Evolutionary conservation across 2,888 invertebrate species (phyloP).

Genomic region (Lydus trimaculatus): DNA sequence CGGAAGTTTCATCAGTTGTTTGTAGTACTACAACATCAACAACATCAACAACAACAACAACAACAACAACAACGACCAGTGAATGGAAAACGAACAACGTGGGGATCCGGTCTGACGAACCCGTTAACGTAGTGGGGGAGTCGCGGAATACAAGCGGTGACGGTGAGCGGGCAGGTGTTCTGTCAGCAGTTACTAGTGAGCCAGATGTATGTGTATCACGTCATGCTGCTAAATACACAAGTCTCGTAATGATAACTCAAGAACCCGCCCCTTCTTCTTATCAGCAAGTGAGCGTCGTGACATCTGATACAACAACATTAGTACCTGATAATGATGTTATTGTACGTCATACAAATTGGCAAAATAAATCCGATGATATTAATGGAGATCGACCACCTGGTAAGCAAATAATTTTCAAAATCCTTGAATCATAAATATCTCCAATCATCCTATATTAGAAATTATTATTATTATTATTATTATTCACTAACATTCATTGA

Average conservation of each 20-base stretch:
- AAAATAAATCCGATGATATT: slow-evolving; percentile 54
- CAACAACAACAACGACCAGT: slow-evolving; percentile 31
- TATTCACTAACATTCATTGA: not conserved
- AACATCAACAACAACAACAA: slow-evolving; percentile 11
- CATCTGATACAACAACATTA: slow-evolving; percentile 77
- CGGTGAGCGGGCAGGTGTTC: slow-evolving; percentile 62
- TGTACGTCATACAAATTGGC: slow-evolving; percentile 72
- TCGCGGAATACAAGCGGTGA: slow-evolving; percentile 45
- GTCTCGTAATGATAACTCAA: slow-evolving; percentile 91
- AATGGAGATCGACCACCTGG: slow-evolving; percentile 28
- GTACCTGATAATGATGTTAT: slow-evolving; percentile 67
- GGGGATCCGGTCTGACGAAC: slow-evolving; percentile 55
- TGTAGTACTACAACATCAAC: not conserved
- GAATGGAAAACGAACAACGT: slow-evolving; percentile 47
- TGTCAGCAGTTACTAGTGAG: slow-evolving; percentile 55
- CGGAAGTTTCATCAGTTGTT: slow-evolving; percentile 24
- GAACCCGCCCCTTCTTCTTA: slow-evolving; percentile 62
- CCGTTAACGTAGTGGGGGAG: slow-evolving; percentile 52
- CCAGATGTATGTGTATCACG: slow-evolving; percentile 44
- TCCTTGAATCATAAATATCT: not conserved
- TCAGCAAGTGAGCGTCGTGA: slow-evolving; percentile 75
- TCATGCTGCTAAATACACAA: slow-evolving; percentile 76
- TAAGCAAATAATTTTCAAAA: slow-evolving; percentile 15
- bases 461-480: not conserved
- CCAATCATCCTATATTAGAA: not conserved